Percentiles rank a stretch among this genome's conserved stretches.
These are phyloP conservation scores for Eclectus roratus DNA, from an alignment of 2,113 vertebrate species.

Conservation along the genomic window DNA sequence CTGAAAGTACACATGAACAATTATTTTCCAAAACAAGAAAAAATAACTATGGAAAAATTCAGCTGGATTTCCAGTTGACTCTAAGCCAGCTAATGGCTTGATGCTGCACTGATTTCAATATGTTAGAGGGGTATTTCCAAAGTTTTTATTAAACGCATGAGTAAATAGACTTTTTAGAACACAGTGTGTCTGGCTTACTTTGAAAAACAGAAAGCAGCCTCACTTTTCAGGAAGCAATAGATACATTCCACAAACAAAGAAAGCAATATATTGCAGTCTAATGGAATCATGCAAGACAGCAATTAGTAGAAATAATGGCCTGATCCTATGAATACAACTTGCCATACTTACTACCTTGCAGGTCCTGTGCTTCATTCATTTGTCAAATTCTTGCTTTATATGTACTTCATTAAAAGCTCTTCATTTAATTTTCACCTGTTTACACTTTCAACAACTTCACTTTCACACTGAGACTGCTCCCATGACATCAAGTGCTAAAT, in stretches of 20 bases:
- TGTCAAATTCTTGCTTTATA: not conserved
- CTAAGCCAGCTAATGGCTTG: not conserved
- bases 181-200: not conserved
- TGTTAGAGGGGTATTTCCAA: not conserved
- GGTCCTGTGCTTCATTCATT: not conserved
- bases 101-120: not conserved
- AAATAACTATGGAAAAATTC: not conserved
- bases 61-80: not conserved
- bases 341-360: not conserved
- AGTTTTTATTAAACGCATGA: not conserved
- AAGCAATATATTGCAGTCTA: not conserved
- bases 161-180: not conserved
- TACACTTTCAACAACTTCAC: not conserved
- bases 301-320: not conserved
- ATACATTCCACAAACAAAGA: not conserved
- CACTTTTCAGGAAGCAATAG: not conserved
- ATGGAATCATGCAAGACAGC: not conserved
- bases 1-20: not conserved
- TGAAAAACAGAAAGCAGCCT: not conserved
- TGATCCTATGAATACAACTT: not conserved
- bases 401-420: conserved; percentile 24
- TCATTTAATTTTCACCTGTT: conserved; percentile 58
- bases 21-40: not conserved
- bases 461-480: not conserved
- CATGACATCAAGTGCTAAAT: not conserved